Base-by-base conservation (phyloP, 2,797 vertebrate species). In the Lindbergichthys nudifrons region DNA sequence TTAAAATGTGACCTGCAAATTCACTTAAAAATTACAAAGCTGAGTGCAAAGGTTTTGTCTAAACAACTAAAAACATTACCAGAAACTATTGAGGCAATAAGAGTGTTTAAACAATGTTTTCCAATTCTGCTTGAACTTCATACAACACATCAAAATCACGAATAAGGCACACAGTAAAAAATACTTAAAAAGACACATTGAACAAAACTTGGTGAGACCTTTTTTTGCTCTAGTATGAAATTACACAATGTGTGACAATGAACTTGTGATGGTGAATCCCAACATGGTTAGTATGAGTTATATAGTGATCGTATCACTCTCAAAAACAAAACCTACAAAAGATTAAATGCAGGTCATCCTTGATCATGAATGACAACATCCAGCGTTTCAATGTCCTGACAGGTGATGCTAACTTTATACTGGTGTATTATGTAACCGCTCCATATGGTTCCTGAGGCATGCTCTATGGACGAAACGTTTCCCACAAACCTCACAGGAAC, bases 401-500 rank as follows among this genome's bases (percentile, higher is more conserved):
- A 30, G 50, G n/a, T 16, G 13, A 36, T 26, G 12, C 7, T 3
- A 43, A 45, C 5, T 15, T 11, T 47, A 36, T 5, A 26, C 3
- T 5, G 6, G 23, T 8, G 51, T 45, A 30, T 3, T 7, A 15
- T 81, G 72, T 9, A 3, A 23, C 42, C 3, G 18, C 13, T 41
- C 1, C 26, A 75, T 47, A 2, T 81, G 79, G 47, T 65, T 77
- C 10, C 4, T 51, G 30, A 82, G 61, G 19, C 18, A 5, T 19
- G 50, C 42, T 30, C 36, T 2, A 26, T 5, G 7, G 3, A 47
- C 0, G 18, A 83, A 83, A 19, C 42, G 51, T 61, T 77, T 83
- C 12, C 75, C 59, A 30, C 81, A 87, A 9, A 58, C n/a, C 15
- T 71, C 43, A 50, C 82, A 87, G 19, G 11, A 7, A 47, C 15